Conservation (phyloP, 2,797 vertebrate species). For the Momotus momota region DNA sequence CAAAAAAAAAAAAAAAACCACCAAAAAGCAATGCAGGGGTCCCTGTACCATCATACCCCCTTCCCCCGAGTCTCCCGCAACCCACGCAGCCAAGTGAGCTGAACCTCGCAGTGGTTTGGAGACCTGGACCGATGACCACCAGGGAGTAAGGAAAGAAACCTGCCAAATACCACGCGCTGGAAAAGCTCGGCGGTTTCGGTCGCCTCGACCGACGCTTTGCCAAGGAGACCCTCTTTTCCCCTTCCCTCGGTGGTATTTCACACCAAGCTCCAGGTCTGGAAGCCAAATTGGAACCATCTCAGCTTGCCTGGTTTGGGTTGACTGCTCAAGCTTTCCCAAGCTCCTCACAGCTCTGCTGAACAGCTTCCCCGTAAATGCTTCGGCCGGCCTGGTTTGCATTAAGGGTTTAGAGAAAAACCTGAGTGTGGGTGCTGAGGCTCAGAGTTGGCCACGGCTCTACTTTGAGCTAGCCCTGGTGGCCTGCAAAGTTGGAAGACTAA, state of each 20-base stretch:
- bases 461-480: neutral
- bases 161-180: neutral
- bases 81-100: rapidly evolving
- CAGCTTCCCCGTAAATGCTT: neutral
- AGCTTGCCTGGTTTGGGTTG: neutral
- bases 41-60: rapidly evolving
- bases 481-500: neutral
- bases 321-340: neutral
- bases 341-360: neutral
- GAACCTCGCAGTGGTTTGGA: neutral
- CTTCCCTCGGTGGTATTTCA: neutral
- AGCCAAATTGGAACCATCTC: neutral
- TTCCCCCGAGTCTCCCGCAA: rapidly evolving
- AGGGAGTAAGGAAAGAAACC: neutral
- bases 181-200: neutral
- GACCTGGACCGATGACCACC: rapidly evolving
- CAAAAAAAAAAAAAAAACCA: neutral
- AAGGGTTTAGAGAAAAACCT: neutral
- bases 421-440: neutral
- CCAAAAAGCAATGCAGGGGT: neutral
- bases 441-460: neutral
- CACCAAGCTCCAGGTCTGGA: neutral
- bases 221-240: constrained; percentile 21
- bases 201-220: neutral
- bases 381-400: neutral